phyloP scores from a whole-genome alignment of 37 sponge, comb jelly and placozoan species.

The Beroe ovata region DNA sequence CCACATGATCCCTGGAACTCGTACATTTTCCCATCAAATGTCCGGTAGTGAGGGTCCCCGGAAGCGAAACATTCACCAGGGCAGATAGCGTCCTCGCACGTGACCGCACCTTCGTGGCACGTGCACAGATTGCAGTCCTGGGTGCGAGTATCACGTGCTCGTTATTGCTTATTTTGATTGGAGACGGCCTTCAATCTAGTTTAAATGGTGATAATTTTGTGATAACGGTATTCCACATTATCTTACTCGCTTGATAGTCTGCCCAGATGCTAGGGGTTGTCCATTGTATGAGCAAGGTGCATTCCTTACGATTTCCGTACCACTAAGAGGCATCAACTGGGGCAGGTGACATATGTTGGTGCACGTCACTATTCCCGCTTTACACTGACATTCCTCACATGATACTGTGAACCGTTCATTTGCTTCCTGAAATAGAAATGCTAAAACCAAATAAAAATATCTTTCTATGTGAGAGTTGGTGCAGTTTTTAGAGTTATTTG shows the following conservation, averaged over 20 bases:
- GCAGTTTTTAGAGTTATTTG: too few relatives aligned
- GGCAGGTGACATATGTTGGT: neutral
- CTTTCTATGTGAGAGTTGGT: too few relatives aligned
- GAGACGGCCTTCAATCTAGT: too few relatives aligned
- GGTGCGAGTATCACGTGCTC: too few relatives aligned
- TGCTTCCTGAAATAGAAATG: neutral
- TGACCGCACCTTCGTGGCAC: neutral
- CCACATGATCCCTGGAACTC: conserved; percentile 62
- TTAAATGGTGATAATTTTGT: too few relatives aligned
- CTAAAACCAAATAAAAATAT: too few relatives aligned
- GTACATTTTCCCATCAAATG: conserved; percentile 56
- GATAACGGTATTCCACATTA: too few relatives aligned
- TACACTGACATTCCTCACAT: neutral
- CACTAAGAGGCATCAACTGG: too few relatives aligned
- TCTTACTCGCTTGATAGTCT: neutral
- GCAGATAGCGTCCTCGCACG: conserved; percentile 7
- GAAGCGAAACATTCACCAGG: conserved; percentile 52
- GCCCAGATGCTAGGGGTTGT: neutral
- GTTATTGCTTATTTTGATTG: too few relatives aligned
- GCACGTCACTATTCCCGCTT: neutral
- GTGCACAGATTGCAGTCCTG: conserved; percentile 47
- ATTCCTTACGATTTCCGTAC: neutral
- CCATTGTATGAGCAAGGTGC: neutral
- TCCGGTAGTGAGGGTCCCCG: conserved; percentile 68
- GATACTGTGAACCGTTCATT: neutral